These are phyloP conservation scores for Nycteola revayana DNA, from an alignment of 2,888 invertebrate genomes.

Conservation along the genomic window DNA sequence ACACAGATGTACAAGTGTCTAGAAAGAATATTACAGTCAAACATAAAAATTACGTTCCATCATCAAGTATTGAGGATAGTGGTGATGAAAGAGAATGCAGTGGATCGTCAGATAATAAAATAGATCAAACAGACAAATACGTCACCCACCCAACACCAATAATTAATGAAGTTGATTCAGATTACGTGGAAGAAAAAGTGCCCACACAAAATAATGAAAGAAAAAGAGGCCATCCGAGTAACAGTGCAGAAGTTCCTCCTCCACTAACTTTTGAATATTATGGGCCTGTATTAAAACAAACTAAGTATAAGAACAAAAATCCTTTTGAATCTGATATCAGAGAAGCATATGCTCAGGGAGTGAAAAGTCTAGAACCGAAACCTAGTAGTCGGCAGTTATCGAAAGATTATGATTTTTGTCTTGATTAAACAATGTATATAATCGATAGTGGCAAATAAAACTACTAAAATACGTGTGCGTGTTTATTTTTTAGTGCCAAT, in stretches of 20 bases:
- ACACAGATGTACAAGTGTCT: conserved; percentile 72
- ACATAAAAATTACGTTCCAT: too few species aligned
- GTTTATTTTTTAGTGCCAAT: conserved; percentile 41
- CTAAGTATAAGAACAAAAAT: conserved; percentile 43
- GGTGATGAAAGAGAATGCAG: too few species aligned
- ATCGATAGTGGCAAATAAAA: conserved; percentile 18
- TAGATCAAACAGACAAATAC: too few species aligned
- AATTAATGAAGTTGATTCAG: conserved; percentile 50
- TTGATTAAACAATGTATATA: conserved; percentile 39
- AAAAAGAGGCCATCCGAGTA: conserved; percentile 34
- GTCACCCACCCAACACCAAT: conserved; percentile 50
- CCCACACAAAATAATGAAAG: conserved; percentile 22
- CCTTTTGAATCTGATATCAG: conserved; percentile 67
- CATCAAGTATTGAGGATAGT: too few species aligned
- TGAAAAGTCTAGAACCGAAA: conserved; percentile 65
- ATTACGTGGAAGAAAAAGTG: conserved; percentile 36
- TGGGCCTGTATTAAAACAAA: conserved; percentile 68
- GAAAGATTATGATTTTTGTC: conserved; percentile 69
- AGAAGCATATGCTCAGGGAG: conserved; percentile 71
- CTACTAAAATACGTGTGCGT: conserved; percentile 21
- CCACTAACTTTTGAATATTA: conserved; percentile 86
- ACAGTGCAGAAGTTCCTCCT: conserved; percentile 81
- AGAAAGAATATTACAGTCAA: too few species aligned
- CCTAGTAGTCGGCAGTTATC: conserved; percentile 52
- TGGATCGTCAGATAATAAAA: too few species aligned